Conservation (phyloP, 2,888 invertebrate genomes). For the Drosophila tripunctata region DNA sequence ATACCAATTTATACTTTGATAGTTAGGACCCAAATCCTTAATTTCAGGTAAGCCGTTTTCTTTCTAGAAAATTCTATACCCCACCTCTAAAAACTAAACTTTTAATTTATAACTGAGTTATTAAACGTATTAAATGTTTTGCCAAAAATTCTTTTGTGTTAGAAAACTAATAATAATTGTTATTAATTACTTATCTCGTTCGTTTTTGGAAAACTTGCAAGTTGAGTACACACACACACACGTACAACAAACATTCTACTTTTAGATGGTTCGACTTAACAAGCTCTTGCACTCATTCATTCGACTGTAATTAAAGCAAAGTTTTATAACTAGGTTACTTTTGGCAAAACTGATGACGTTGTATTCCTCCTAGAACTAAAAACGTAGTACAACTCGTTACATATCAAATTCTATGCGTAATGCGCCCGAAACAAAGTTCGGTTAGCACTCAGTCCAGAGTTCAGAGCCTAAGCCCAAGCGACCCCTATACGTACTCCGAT, state of each 20-base stretch:
- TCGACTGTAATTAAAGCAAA: constrained; percentile 9
- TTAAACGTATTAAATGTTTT: too few relatives aligned
- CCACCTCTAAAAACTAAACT: too few relatives aligned
- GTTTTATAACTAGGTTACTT: constrained; percentile 16
- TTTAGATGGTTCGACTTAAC: not conserved
- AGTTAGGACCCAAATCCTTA: too few relatives aligned
- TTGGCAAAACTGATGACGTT: not conserved
- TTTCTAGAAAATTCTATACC: too few relatives aligned
- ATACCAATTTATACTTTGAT: too few relatives aligned
- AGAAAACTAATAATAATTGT: not conserved
- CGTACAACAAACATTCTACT: not conserved
- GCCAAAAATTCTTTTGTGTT: not conserved
- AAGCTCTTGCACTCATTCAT: constrained; percentile 3
- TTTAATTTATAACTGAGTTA: too few relatives aligned
- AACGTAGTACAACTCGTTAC: constrained; percentile 2
- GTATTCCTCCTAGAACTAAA: not conserved
- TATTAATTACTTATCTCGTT: not conserved
- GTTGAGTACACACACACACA: not conserved
- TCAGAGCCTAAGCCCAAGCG: not conserved
- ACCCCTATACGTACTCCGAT: not conserved
- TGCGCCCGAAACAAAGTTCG: constrained; percentile 14
- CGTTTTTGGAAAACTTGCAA: not conserved
- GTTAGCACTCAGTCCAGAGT: constrained; percentile 1
- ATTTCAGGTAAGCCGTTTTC: too few relatives aligned
- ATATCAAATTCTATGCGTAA: constrained; percentile 12